Evolutionary conservation across 2,888 invertebrate genomes (phyloP).

Genomic region (Busseola fusca): DNA sequence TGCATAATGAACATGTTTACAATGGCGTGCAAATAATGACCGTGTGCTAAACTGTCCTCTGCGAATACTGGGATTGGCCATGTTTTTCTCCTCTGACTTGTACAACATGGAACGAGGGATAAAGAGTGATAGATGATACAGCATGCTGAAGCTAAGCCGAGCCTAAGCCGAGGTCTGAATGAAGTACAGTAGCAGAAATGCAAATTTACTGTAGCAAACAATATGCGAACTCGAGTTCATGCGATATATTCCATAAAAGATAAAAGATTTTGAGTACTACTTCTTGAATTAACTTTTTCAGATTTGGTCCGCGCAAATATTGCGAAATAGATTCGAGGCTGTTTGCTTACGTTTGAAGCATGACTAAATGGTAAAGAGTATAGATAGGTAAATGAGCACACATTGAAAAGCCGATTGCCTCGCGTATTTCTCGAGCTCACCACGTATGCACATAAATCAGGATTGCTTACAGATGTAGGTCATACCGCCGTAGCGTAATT

Average conservation of each 20-base stretch:
- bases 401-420: not conserved
- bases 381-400: not conserved
- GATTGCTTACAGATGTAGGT: constrained; percentile 11
- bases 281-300: not conserved
- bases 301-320: not conserved
- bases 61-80: constrained; percentile 28
- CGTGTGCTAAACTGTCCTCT: constrained; percentile 16
- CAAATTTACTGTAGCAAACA: not conserved
- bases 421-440: not conserved
- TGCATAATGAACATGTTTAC: constrained; percentile 12
- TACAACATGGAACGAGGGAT: constrained; percentile 25
- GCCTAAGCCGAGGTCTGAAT: not conserved
- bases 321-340: not conserved
- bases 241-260: not conserved
- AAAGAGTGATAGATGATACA: constrained; percentile 31
- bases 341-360: not conserved
- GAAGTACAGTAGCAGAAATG: not conserved
- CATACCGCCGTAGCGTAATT: not conserved
- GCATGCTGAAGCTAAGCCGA: not conserved
- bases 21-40: constrained; percentile 34
- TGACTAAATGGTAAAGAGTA: not conserved
- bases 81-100: constrained; percentile 47
- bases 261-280: not conserved
- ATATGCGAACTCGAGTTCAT: not conserved
- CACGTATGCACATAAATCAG: constrained; percentile 8